Percentiles rank a stretch among this genome's conserved stretches.
These are phyloP conservation scores for Dichetophora obliterata DNA, from an alignment of 2,888 invertebrate species.

Conservation along the genomic window DNA sequence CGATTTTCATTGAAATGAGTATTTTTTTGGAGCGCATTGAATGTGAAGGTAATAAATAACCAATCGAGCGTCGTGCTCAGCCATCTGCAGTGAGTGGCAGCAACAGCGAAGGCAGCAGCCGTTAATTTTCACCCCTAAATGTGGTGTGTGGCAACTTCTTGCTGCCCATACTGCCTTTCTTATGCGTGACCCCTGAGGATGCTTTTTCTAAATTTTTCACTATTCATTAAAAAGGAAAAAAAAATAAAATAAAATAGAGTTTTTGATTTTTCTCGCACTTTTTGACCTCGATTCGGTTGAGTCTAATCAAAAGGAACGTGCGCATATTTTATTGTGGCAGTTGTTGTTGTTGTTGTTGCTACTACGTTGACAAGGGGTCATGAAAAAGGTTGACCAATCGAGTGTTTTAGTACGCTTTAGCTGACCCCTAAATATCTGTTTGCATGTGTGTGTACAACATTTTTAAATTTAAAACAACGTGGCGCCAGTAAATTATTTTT, in stretches of 20 bases:
- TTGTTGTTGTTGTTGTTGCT: conserved; percentile 28
- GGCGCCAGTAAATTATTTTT: not conserved
- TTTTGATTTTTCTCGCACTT: conserved; percentile 42
- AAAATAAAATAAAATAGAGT: not conserved
- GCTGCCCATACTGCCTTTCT: conserved; percentile 40
- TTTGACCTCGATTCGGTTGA: conserved; percentile 43
- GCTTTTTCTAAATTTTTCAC: not conserved
- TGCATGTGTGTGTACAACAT: conserved; percentile 43
- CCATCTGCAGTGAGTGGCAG: conserved; percentile 12
- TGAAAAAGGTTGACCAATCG: conserved; percentile 49
- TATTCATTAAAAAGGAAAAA: conserved; percentile 22
- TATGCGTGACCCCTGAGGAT: conserved; percentile 53
- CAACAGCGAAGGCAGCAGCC: conserved; percentile 38
- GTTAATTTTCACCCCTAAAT: conserved; percentile 50
- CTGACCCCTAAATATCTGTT: conserved; percentile 51
- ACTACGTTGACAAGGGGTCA: conserved; percentile 45
- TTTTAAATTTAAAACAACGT: conserved; percentile 31
- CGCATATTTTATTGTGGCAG: conserved; percentile 38
- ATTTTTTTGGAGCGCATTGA: not conserved
- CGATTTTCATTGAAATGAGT: conserved; percentile 42
- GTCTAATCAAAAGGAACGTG: conserved; percentile 43
- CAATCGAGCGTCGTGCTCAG: conserved; percentile 33
- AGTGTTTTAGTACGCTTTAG: conserved; percentile 34
- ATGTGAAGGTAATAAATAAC: conserved; percentile 33
- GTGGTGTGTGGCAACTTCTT: conserved; percentile 19